Evolutionary conservation across 2,113 vertebrate genomes (phyloP).

Genomic region (Tupaia chinensis): DNA sequence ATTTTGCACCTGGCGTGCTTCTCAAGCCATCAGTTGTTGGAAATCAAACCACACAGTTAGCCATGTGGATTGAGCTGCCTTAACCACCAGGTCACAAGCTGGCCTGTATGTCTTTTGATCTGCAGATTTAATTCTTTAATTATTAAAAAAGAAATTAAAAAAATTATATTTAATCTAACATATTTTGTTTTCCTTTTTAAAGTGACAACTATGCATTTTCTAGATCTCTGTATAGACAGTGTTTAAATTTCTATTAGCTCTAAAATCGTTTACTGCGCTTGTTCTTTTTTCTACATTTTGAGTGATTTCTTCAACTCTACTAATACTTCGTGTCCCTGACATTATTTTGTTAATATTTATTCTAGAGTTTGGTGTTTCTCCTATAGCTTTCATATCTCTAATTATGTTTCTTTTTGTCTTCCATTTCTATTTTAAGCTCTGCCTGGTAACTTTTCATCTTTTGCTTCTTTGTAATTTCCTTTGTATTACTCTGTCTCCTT

Average conservation of each 20-base stretch:
- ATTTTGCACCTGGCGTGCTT: no score
- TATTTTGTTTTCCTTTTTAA: background rate
- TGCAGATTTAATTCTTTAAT: background rate
- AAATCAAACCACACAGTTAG: no score
- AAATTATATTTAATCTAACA: background rate
- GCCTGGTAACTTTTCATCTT: background rate
- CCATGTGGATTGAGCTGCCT: no score
- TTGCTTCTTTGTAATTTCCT: background rate
- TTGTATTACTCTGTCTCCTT: background rate
- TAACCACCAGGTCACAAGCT: no score
- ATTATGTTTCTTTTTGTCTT: background rate
- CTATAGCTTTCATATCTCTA: background rate
- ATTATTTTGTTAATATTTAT: background rate
- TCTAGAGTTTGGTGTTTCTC: background rate
- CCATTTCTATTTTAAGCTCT: constrained; percentile 1
- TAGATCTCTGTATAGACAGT: background rate
- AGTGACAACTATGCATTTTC: background rate
- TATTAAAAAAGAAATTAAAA: background rate
- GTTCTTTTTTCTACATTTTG: background rate
- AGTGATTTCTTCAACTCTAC: background rate
- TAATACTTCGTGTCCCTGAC: background rate
- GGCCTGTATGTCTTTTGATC: background rate
- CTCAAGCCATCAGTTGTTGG: no score
- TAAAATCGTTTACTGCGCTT: background rate
- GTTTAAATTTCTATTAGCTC: background rate